Evolutionary conservation across 2,888 invertebrate genomes (phyloP).

Genomic region (Tetragonula carbonaria): DNA sequence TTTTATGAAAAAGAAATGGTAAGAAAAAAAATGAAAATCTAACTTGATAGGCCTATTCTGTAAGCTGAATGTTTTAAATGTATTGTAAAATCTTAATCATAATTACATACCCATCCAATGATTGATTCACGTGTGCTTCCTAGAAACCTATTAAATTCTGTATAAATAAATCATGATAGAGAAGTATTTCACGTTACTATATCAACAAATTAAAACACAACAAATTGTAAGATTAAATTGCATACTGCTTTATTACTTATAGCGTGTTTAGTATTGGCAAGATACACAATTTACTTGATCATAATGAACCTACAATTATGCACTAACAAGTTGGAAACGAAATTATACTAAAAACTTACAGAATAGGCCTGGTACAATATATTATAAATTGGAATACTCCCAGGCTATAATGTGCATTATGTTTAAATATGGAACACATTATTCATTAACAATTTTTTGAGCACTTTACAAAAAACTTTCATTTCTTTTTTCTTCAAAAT

Average conservation of each 20-base stretch:
- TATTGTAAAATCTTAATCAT: constrained; percentile 62
- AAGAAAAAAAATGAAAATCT: constrained; percentile 23
- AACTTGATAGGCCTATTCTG: constrained; percentile 80
- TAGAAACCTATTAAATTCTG: constrained; percentile 51
- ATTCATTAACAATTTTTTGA: constrained; percentile 49
- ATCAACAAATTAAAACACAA: constrained; percentile 60
- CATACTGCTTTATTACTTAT: constrained; percentile 78
- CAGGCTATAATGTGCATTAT: constrained; percentile 70
- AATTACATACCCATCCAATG: constrained; percentile 77
- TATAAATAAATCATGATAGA: constrained; percentile 14
- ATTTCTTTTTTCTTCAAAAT: constrained; percentile 10
- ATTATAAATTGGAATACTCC: constrained; percentile 58
- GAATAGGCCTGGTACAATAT: constrained; percentile 81
- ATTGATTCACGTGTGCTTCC: constrained; percentile 53
- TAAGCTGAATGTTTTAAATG: constrained; percentile 66
- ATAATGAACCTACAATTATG: constrained; percentile 59
- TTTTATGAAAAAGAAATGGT: constrained; percentile 1
- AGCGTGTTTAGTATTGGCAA: constrained; percentile 79
- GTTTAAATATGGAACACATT: constrained; percentile 58
- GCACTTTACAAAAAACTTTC: constrained; percentile 49
- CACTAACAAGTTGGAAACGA: constrained; percentile 57
- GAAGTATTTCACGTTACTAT: constrained; percentile 14
- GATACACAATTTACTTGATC: constrained; percentile 79
- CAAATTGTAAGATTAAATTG: constrained; percentile 72
- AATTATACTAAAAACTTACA: constrained; percentile 75